Base-by-base conservation (phyloP, 2,888 invertebrate species). In the Agapetus fuscipes region DNA sequence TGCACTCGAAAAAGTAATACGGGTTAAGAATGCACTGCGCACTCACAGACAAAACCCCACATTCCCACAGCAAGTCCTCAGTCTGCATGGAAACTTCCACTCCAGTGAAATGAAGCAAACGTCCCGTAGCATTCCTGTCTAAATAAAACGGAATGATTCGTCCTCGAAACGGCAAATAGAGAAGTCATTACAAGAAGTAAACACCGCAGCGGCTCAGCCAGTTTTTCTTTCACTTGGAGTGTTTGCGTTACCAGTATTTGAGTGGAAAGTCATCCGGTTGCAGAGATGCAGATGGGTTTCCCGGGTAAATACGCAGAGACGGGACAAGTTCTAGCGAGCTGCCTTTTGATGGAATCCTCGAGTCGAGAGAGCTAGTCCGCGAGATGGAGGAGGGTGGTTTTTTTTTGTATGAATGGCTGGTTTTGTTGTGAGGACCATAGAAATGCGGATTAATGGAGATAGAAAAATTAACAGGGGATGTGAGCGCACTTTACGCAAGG, bases 211-310 rank as follows among this genome's bases (percentile, higher is more conserved):
- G 25, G 25, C 26, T n/a, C n/a, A n/a, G n/a, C n/a, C n/a, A n/a
- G n/a, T n/a, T n/a, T n/a, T n/a, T n/a, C n/a, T n/a, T n/a, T n/a
- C n/a, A 20, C 9, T 20, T 6, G 4, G 20, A 4, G 20, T 9
- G 9, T 20, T 9, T 17, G 17, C 27, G 26, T 13, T 25, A 28
- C 13, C 30, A 39, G 29, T 43, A 41, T 45, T 40, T 41, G 41
- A 38, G 39, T 41, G 41, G 27, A 29, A 32, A 36, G 45, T 39
- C 39, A 39, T 39, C 36, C 32, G 41, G 45, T 41, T 41, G 41
- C 36, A 17, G 39, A 45, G 45, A 41, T 41, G 41, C 45, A 45
- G 45, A 45, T 45, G 45, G 45, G 45, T 39, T 45, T 39, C 26
- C 12, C 30, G 7, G 30, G 37, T 41, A 44, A 44, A 44, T 41